Evolutionary conservation across 2,888 invertebrate species (phyloP), one percentile per base, ranked within the genome.

Genomic region (Rotaria magnacalcarata): DNA sequence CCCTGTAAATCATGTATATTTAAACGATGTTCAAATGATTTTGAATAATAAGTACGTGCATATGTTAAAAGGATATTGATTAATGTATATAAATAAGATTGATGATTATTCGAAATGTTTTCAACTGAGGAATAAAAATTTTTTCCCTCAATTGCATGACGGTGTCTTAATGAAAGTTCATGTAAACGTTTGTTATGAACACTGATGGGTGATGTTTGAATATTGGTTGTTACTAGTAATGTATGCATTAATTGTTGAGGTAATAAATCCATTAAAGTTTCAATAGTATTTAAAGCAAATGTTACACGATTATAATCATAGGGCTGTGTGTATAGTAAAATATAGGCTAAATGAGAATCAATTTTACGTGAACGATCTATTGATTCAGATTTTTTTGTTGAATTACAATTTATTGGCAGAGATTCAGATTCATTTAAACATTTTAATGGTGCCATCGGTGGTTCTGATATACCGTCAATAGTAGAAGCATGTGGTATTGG

Each of bases 271-370:
- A 80, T 47, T 80, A 80, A 80, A n/a, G 24, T 80, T 80, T 80
- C 80, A 47, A 80, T 80, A 10, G 47, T 47, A n/a, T 43, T 80
- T 14, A 80, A 47, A 11, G 80, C 24, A n/a, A 80, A 80, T 80
- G 47, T 43, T 47, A 80, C n/a, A 80, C 80, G 80, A 80, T 80
- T 80, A n/a, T 80, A 80, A 80, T 80, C 80, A 80, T 80, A 80
- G 2, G 80, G 47, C 47, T 80, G 80, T 41, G 41, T 80, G n/a
- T 80, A 80, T 7, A 80, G 8, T 80, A 80, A 34, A 14, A 80
- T 16, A n/a, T 80, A 80, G 3, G 80, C 80, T 4, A 80, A 19
- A 80, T 80, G 47, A 24, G 10, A 10, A 47, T 80, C 80, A 47
- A 80, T 43, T 47, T 80, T 80, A 24, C 47, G 43, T 47, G 80